Conservation (phyloP, 2,113 vertebrate genomes). For the Trichomycterus rosablanca region DNA sequence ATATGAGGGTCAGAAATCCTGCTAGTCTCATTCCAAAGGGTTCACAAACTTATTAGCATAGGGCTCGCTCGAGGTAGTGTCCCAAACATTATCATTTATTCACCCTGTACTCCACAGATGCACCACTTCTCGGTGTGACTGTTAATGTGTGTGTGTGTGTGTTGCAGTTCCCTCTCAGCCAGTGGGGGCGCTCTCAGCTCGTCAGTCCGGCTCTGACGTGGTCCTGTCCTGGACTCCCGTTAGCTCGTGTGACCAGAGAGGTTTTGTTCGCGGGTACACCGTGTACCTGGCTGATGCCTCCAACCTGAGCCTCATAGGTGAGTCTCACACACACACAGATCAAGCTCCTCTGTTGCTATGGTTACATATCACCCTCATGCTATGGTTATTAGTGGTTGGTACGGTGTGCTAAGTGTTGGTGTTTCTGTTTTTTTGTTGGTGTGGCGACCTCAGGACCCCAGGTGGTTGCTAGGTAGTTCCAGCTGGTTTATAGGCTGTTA, state of each 20-base stretch:
- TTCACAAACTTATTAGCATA: too few species aligned
- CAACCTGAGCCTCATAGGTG: conserved; percentile 57
- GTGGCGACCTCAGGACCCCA: too few species aligned
- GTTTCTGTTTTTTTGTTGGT: conserved; percentile 3
- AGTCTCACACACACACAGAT: conserved; percentile 1
- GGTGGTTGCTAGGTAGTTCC: too few species aligned
- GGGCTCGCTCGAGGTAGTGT: too few species aligned
- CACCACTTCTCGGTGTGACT: conserved; percentile 1
- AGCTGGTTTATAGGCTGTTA: too few species aligned
- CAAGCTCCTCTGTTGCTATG: too few species aligned
- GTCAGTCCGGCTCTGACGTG: conserved; percentile 51
- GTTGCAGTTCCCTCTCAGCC: conserved; percentile 53
- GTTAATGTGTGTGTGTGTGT: conserved; percentile 6
- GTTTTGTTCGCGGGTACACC: conserved; percentile 62
- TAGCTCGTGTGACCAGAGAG: conserved; percentile 49
- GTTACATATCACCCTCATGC: background rate
- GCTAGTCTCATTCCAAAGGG: too few species aligned
- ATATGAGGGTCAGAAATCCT: too few species aligned
- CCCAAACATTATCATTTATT: background rate
- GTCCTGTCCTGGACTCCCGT: conserved; percentile 59
- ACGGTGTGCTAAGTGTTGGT: background rate
- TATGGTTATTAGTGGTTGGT: background rate
- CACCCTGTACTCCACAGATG: background rate
- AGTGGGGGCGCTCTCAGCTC: conserved; percentile 43
- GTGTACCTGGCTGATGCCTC: conserved; percentile 58